Evolutionary conservation across 2,888 invertebrate species (phyloP), one percentile per base, ranked within the genome.

Genomic region (Tortricodes alternella): DNA sequence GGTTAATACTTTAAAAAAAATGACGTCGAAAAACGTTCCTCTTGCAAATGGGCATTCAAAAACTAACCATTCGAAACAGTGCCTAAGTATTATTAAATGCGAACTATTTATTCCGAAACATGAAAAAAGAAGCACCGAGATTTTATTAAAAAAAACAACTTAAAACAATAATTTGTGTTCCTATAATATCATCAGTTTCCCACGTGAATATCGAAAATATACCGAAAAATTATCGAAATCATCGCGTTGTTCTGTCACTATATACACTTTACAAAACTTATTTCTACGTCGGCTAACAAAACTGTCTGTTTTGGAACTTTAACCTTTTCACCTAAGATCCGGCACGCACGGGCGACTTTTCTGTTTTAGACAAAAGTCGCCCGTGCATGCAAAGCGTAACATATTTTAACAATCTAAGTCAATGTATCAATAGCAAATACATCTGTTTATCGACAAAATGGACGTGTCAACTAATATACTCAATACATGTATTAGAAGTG

Each of bases 61-160:
- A n/a, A n/a, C n/a, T n/a, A n/a, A n/a, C n/a, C n/a, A n/a, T n/a
- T n/a, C n/a, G n/a, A n/a, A n/a, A n/a, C n/a, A n/a, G n/a, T n/a
- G n/a, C n/a, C n/a, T n/a, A n/a, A n/a, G n/a, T n/a, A n/a, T n/a
- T n/a, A n/a, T n/a, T n/a, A n/a, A n/a, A n/a, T n/a, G n/a, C n/a
- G n/a, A n/a, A n/a, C n/a, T n/a, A n/a, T n/a, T n/a, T n/a, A n/a
- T 27, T 27, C 5, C 0, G 13, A 15, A 34, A 34, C 13, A 5
- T 34, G 9, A 11, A 29, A 29, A 3, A 13, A 34, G 13, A 34
- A 34, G 11, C 15, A 34, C 34, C 15, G n/a, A n/a, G n/a, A n/a
- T n/a, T n/a, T n/a, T 34, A 34, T 34, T 6, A 13, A 15, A 8
- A 43, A 7, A 56, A 52, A 58, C 13, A 37, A 39, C 39, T 3